Evolutionary conservation across 2,113 vertebrate species (phyloP), one percentile per base, ranked within the genome.

Genomic region (Nibea coibor): DNA sequence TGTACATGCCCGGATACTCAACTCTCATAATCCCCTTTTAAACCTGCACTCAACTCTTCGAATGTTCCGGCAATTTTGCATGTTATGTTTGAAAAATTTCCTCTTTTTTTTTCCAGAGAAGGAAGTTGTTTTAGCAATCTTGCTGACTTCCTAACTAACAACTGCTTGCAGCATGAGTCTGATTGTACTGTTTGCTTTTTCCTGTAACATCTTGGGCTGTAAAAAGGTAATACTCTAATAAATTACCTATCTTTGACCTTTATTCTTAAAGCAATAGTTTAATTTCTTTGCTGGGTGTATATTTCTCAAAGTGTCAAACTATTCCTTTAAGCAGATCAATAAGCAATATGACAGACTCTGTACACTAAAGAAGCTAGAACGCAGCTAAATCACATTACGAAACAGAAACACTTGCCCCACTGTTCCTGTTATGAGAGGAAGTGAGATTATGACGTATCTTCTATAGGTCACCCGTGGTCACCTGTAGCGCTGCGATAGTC

Each of bases 11-110:
- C 79, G 75, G 47, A 85, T 48, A 72, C 62, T 31, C 68, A 20
- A 76, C 75, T 72, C 19, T 83, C 81, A 80, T 50, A 5, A 82
- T 53, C 26, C 17, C 43, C 28, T 85, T 87, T 80, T 14, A 73
- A 69, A 67, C 20, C 10, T 15, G 51, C 56, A 15, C 43, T 61
- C 31, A 50, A 70, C 57, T 78, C 59, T 47, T 24, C 28, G 65
- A 69, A 75, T 78, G 68, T 56, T 19, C 10, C 19, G 6, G 1
- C 53, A 80, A 59, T 61, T 73, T 42, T 43, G 75, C 48, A 73
- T 63, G 51, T 73, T 6, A 22, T 45, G 50, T 75, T 62, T 53
- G 50, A 56, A 75, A 71, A 51, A 8, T 45, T 50, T 28, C 15
- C 47, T 47, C 56, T 50, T n/a, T 75, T 51, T 56, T 72, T 58